phyloP scores from a whole-genome alignment of 1,140 invertebrate genomes.

The roundworm (Caenorhabditis elegans) region WBcel235 BX284606.5:11619501-11620000 shows the following conservation, averaged over 20 bases:
- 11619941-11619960: no score
- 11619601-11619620: slow-evolving; percentile 37
- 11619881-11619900: no score
- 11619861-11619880: no score
- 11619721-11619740: slow-evolving; percentile 19
- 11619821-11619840: neutral
- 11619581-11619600: slow-evolving; percentile 4
- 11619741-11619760: neutral
- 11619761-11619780: neutral
- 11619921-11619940: no score
- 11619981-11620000: no score
- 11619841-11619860: no score
- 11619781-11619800: slow-evolving; percentile 23
- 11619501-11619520: slow-evolving; percentile 50
- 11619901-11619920: no score
- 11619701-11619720: neutral
- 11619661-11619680: slow-evolving; percentile 33
- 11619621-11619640: slow-evolving; percentile 36
- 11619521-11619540: slow-evolving; percentile 46
- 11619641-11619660: slow-evolving; percentile 43
- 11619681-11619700: slow-evolving; percentile 17
- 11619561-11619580: neutral
- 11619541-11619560: neutral
- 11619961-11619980: no score
- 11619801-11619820: neutral